Conservation (phyloP, 2,113 vertebrate genomes). For the Jacana jacana region DNA sequence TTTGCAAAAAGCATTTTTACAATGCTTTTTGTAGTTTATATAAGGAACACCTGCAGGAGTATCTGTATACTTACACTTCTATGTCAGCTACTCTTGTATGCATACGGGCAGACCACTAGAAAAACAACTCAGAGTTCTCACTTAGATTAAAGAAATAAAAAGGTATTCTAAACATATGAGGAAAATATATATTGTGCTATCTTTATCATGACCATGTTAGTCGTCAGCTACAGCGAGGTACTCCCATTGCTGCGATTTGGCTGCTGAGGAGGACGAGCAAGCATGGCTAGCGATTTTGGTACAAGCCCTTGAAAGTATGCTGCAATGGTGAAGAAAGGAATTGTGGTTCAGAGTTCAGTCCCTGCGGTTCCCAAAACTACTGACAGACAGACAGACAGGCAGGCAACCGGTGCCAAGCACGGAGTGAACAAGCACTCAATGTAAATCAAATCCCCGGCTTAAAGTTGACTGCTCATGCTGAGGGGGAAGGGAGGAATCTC, state of each 20-base stretch:
- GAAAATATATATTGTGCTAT: neutral
- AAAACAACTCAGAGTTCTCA: neutral
- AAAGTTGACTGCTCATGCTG: neutral
- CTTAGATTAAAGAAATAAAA: neutral
- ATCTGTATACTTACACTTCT: neutral
- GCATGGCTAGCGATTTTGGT: neutral
- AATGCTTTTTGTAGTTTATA: neutral
- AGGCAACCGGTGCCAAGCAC: neutral
- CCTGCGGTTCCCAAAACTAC: neutral
- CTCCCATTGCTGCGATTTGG: neutral
- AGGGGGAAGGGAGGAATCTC: neutral
- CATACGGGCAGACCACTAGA: neutral
- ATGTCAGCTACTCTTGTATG: fast-evolving
- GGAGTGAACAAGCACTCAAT: neutral
- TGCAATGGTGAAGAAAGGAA: neutral
- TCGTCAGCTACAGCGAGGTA: neutral
- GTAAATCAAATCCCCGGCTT: neutral
- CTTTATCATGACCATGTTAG: neutral
- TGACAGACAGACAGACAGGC: neutral
- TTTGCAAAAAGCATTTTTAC: too few species aligned
- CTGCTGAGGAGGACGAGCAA: neutral
- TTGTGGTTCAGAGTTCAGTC: neutral
- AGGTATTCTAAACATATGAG: neutral
- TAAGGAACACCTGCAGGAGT: neutral
- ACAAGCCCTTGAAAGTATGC: neutral